phyloP scores from a whole-genome alignment of 2,888 invertebrate genomes.

The Chalcosyrphus nemorum region DNA sequence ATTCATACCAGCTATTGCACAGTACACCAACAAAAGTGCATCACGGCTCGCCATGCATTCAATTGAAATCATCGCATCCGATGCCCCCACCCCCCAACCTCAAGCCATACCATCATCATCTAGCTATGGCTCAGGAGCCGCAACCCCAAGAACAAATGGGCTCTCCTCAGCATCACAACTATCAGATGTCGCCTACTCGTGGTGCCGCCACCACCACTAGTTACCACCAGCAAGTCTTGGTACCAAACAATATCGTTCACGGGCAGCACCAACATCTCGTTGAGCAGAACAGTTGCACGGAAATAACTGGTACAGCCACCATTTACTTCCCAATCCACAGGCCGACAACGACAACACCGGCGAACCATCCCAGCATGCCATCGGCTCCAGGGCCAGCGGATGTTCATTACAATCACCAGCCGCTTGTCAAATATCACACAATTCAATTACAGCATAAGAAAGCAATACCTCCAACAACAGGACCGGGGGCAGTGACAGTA shows the following conservation, averaged over 20 bases:
- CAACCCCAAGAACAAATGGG: conserved; percentile 74
- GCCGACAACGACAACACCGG: conserved; percentile 74
- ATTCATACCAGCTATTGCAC: conserved; percentile 81
- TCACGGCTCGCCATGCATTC: conserved; percentile 76
- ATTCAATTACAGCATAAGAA: conserved; percentile 79
- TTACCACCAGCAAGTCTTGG: conserved; percentile 74
- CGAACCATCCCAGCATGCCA: conserved; percentile 60
- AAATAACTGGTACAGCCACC: conserved; percentile 77
- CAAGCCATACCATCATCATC: conserved; percentile 68
- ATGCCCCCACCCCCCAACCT: conserved; percentile 66
- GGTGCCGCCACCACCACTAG: conserved; percentile 62
- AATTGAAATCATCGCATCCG: conserved; percentile 75
- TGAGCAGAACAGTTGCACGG: conserved; percentile 74
- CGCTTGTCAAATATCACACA: conserved; percentile 81
- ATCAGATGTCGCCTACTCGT: conserved; percentile 73
- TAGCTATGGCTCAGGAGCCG: conserved; percentile 71
- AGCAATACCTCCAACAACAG: conserved; percentile 68
- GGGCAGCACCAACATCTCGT: conserved; percentile 51
- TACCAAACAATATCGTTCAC: conserved; percentile 64
- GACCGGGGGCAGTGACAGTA: conserved; percentile 42
- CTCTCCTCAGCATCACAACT: conserved; percentile 78
- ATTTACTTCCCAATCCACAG: conserved; percentile 80
- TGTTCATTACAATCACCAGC: conserved; percentile 76
- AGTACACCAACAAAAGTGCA: conserved; percentile 77
- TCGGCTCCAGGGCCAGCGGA: conserved; percentile 73